A percentile compares a stretch with the other conserved stretches of the same genome.
phyloP scores from a whole-genome alignment of 2,113 vertebrate genomes.

The Nannospalax galili region DNA sequence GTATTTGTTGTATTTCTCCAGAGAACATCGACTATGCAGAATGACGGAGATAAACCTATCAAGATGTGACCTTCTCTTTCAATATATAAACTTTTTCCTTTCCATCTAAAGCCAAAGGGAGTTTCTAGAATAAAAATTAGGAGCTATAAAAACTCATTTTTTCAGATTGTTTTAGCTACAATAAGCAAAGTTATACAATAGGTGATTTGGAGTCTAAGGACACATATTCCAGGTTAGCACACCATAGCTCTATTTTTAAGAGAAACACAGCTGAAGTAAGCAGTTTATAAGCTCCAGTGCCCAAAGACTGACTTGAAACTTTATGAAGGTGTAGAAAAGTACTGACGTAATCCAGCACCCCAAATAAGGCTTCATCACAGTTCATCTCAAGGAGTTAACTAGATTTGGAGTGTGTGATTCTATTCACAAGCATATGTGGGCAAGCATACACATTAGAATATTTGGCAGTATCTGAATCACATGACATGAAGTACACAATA shows the following conservation, averaged over 20 bases:
- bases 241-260: not conserved
- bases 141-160: not conserved
- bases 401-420: not conserved
- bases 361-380: not conserved
- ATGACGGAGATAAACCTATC: not conserved
- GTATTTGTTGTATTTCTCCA: not conserved
- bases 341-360: not conserved
- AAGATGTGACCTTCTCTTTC: not conserved
- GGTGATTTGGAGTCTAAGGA: not conserved
- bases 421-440: not conserved
- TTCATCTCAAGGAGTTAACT: not conserved
- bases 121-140: not conserved
- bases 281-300: not conserved
- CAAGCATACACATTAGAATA: not conserved
- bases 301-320: not conserved
- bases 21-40: not conserved
- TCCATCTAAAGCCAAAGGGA: not conserved
- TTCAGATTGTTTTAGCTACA: not conserved
- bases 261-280: not conserved
- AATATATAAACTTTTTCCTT: not conserved
- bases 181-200: not conserved
- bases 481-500: not conserved
- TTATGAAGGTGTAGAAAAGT: not conserved
- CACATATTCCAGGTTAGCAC: not conserved
- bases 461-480: not conserved